Percentiles rank a stretch among this genome's conserved stretches.
phyloP scores from a whole-genome alignment of 2,888 invertebrate species.

The Parnassius mnemosyne region DNA sequence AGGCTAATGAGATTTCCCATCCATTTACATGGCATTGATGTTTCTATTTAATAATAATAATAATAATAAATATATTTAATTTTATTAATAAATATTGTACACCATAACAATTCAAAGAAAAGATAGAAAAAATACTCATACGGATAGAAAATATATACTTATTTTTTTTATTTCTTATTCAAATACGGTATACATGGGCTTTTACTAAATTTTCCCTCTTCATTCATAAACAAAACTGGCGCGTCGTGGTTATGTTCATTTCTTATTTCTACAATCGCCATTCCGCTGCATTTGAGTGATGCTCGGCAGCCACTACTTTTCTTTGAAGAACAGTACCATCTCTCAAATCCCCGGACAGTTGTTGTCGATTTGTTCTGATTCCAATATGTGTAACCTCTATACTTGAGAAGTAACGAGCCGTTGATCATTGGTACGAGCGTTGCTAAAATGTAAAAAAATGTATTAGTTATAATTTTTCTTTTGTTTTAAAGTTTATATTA shows the following conservation, averaged over 20 bases:
- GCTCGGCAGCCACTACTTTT: conserved; percentile 31
- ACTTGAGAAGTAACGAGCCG: conserved; percentile 25
- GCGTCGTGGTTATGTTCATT: conserved; percentile 32
- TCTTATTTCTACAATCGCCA: conserved; percentile 17
- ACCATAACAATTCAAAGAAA: too few species aligned
- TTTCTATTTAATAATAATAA: too few species aligned
- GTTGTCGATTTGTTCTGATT: conserved; percentile 21
- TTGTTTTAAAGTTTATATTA: background rate
- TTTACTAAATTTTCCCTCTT: conserved; percentile 8
- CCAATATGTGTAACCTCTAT: conserved; percentile 29
- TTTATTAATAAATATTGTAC: too few species aligned
- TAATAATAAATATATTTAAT: too few species aligned
- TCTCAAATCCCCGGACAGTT: background rate
- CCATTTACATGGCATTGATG: too few species aligned
- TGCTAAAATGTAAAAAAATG: conserved; percentile 17
- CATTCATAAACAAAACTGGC: conserved; percentile 19
- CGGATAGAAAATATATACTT: too few species aligned
- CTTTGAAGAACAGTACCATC: conserved; percentile 31
- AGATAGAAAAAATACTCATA: too few species aligned
- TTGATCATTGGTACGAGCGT: conserved; percentile 24
- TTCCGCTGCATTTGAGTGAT: conserved; percentile 27
- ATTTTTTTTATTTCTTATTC: too few species aligned
- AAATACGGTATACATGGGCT: background rate
- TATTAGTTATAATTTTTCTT: background rate
- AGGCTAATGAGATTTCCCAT: too few species aligned